Conservation (phyloP, 1,140 invertebrate species). For the Ceratosolen fusciceps region DNA sequence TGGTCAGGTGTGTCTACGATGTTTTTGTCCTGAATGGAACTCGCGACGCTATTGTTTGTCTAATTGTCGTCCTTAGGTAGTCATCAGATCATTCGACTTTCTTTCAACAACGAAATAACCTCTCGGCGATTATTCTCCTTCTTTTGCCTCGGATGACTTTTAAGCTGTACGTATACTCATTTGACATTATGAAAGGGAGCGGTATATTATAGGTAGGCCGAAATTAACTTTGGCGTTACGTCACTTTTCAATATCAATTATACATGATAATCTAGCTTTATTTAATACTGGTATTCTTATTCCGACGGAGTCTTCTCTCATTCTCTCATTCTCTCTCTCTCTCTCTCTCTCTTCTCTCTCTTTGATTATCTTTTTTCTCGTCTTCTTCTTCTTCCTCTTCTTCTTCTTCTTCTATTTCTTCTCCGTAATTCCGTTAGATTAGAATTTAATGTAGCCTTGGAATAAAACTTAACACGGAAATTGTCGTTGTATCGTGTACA, state of each 20-base stretch:
- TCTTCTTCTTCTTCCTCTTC: too few relatives aligned
- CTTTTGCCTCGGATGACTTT: background rate
- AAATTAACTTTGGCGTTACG: background rate
- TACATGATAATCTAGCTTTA: background rate
- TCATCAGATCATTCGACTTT: slow-evolving; percentile 1
- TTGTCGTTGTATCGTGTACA: background rate
- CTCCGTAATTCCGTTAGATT: background rate
- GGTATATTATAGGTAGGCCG: background rate
- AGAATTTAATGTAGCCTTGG: background rate
- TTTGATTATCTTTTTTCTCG: too few relatives aligned
- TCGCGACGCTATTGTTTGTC: slow-evolving; percentile 10
- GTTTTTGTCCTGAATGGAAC: slow-evolving; percentile 26
- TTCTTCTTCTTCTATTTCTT: too few relatives aligned
- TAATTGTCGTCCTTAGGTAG: slow-evolving; percentile 8
- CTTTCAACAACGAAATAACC: background rate
- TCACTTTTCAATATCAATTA: background rate
- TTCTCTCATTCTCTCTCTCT: too few relatives aligned
- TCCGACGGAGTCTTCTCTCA: background rate
- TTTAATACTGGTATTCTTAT: background rate
- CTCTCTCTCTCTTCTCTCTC: too few relatives aligned
- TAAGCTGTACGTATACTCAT: background rate
- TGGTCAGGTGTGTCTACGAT: slow-evolving; percentile 31
- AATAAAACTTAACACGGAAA: background rate
- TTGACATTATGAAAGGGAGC: background rate
- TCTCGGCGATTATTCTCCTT: background rate